Evolutionary conservation across 2,113 vertebrate genomes (phyloP).

Genomic region (Harpagus bidentatus): DNA sequence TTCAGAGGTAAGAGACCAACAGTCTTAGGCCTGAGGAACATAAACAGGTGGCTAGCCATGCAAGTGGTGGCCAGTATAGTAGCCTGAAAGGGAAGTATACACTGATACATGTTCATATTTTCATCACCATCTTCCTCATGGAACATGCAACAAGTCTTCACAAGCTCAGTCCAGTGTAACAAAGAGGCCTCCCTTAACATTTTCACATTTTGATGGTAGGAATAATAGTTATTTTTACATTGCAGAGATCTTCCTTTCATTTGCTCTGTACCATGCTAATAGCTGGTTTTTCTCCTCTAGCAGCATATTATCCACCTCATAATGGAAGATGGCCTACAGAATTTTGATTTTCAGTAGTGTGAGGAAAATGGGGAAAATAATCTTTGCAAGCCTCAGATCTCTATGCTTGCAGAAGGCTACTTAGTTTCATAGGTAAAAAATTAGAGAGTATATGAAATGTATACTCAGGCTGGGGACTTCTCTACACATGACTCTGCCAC

Average conservation of each 20-base stretch:
- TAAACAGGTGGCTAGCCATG: not conserved
- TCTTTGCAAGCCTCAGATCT: not conserved
- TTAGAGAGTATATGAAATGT: not conserved
- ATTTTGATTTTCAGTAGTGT: not conserved
- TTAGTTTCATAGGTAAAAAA: not conserved
- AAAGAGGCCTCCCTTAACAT: not conserved
- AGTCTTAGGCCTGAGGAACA: not conserved
- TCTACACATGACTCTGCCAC: not conserved
- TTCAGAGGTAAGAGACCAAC: not conserved
- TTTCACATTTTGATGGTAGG: not conserved
- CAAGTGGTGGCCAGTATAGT: fast-evolving
- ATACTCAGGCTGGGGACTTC: not conserved
- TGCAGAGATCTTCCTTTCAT: not conserved
- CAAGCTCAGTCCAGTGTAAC: not conserved
- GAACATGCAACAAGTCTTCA: not conserved
- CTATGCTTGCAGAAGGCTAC: not conserved
- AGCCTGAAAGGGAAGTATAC: not conserved
- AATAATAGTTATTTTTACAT: not conserved
- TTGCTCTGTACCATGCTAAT: not conserved
- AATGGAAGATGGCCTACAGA: not conserved
- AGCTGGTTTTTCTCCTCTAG: not conserved
- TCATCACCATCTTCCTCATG: not conserved
- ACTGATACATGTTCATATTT: not conserved
- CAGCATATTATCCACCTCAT: not conserved
- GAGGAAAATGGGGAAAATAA: not conserved